Evolutionary conservation across 2,888 invertebrate genomes (phyloP), one percentile per base, ranked within the genome.

Genomic region (Bruchidius siliquastri): DNA sequence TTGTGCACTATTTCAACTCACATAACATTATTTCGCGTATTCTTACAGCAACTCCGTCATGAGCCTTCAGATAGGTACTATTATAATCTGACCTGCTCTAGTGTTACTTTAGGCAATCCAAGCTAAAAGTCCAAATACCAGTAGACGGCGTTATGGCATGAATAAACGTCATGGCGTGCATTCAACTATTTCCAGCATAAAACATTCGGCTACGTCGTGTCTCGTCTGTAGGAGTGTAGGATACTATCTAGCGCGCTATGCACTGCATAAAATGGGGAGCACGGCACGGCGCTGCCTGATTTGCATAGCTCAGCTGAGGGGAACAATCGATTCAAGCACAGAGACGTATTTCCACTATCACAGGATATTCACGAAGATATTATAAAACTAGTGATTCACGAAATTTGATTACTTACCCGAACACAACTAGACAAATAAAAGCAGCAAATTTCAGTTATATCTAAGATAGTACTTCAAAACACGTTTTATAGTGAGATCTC

Each of bases 231-330:
- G 21, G 21, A 8, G 49, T 49, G 68, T 68, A 21, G 68, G 21
- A 68, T 21, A 68, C 6, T 68, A 76, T 77, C 78, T 75, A 76
- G 76, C 74, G 68, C 76, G 76, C 77, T 80, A 81, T 81, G 83
- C 81, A 79, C 81, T 82, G 86, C 85, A 87, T 87, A 87, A 87
- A 86, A 87, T 87, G 86, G 85, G 82, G 87, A 86, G 85, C 87
- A 86, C 84, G 85, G 83, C 83, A 80, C 81, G 85, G 83, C 83
- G 80, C 81, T 81, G 80, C 83, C 84, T 86, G 84, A 87, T 87
- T 87, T 87, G 86, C 87, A 87, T 87, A 86, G 86, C 87, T 86
- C 87, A 87, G 86, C 86, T 86, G 86, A 83, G 84, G 84, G 81
- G 83, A 84, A 85, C 85, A 85, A 86, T 86, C 85, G 85, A 85